Evolutionary conservation across 2,888 invertebrate species (phyloP).

Genomic region (Agriotes lineatus): DNA sequence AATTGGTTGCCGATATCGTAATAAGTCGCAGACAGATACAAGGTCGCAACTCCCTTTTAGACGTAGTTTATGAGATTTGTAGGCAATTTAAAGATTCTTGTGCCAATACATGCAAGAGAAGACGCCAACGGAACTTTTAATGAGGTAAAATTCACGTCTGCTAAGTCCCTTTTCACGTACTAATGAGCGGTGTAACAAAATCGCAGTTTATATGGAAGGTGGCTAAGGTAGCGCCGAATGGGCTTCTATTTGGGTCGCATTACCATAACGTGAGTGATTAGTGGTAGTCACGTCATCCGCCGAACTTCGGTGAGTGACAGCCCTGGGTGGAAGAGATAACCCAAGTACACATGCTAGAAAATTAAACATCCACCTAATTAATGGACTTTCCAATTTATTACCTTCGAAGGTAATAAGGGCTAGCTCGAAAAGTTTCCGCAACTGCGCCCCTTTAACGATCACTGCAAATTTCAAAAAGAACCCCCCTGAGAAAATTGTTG

Average conservation of each 20-base stretch:
- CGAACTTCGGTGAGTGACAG: conserved; percentile 41
- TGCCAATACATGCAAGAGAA: conserved; percentile 34
- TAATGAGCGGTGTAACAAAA: conserved; percentile 53
- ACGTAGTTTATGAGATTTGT: conserved; percentile 41
- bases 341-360: conserved; percentile 55
- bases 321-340: conserved; percentile 40
- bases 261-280: conserved; percentile 44
- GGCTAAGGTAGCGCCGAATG: conserved; percentile 39
- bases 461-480: background rate
- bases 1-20: conserved; percentile 51
- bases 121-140: conserved; percentile 46
- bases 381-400: conserved; percentile 64
- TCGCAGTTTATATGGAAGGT: conserved; percentile 47
- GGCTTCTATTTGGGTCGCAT: conserved; percentile 41
- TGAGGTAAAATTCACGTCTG: conserved; percentile 49
- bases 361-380: conserved; percentile 66
- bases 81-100: conserved; percentile 43
- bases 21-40: conserved; percentile 53
- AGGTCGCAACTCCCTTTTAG: conserved; percentile 35
- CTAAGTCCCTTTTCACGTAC: conserved; percentile 46
- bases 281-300: conserved; percentile 43
- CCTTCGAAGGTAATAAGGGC: conserved; percentile 35
- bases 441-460: background rate
- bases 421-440: background rate
- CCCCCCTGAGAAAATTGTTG: too few species aligned